A percentile compares a stretch with the other conserved stretches of the same genome.
Conservation (phyloP, 2,797 vertebrate species). For the Tamandua tetradactyla region DNA sequence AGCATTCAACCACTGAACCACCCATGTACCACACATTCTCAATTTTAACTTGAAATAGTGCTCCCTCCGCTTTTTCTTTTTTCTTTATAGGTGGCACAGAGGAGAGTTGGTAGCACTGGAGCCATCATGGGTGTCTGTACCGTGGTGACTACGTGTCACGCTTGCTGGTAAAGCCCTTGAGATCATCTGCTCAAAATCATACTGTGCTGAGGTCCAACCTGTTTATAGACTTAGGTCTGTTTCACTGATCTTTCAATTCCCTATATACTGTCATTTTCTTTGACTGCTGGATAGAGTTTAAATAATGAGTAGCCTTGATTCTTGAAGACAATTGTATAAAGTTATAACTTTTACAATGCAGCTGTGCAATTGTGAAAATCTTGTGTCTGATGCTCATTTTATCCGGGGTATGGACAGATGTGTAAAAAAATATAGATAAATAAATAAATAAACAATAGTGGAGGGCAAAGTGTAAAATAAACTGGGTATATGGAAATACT, state of each 20-base stretch:
- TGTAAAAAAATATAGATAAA: no score
- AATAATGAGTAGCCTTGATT: conserved; percentile 19
- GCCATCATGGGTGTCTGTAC: background rate
- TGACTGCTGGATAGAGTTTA: conserved; percentile 9
- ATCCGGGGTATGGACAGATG: no score
- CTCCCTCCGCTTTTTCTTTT: background rate
- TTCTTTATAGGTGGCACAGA: background rate
- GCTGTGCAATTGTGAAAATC: no score
- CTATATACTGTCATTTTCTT: background rate
- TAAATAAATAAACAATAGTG: no score
- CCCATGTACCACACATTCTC: background rate
- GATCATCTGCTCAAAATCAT: background rate
- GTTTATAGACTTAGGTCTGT: conserved; percentile 7
- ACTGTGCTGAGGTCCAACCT: background rate
- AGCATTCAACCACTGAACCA: no score
- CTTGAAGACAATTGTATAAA: no score
- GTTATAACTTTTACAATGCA: no score
- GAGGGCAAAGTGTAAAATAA: no score
- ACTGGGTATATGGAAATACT: no score
- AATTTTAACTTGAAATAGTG: conserved; percentile 30
- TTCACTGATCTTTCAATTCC: background rate
- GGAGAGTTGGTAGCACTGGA: background rate
- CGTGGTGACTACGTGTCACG: background rate
- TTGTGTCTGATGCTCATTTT: no score
- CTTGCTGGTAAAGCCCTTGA: background rate